Base-by-base conservation (phyloP, 2,113 vertebrate species). In the Festucalex cinctus region DNA sequence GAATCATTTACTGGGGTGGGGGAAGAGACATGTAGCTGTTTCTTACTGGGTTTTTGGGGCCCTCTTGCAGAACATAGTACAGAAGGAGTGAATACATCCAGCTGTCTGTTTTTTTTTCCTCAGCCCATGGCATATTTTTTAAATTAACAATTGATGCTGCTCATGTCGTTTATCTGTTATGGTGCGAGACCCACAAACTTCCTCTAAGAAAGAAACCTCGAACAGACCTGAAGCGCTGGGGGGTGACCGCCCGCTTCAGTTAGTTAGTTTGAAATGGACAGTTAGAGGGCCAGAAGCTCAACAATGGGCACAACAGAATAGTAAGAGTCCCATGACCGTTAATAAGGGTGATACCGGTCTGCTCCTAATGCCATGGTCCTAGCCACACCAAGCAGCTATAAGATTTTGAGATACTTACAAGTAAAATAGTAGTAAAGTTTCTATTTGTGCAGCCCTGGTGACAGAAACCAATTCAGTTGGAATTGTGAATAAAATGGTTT, bases 1-100 rank as follows among this genome's bases (percentile, higher is more conserved):
- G 81, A 89, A 85, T 85, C 80, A 79, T 70, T 89, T 86, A 80
- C 66, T 59, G 22, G 41, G 37, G 46, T 54, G 20, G 43, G 46
- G 37, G 51, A 64, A 17, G 37, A 68, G 58, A 63, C 62, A 74
- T 71, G 73, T 74, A 74, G 71, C 74, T 85, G 75, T 62, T 74
- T 22, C 79, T 75, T 76, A 82, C 77, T 77, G 77, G 70, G 75
- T 81, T 81, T 83, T 83, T 78, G 75, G 81, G 80, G 83, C 73
- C 70, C 79, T 82, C 56, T 66, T 78, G 69, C 72, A 83, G 71
- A 75, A 78, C 69, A 70, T 60, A 85, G 76, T 84, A 82, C 77
- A 74, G 79, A 53, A 54, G 73, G 80, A 71, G 82, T 78, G 80
- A 66, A 86, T 83, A 82, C 80, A 6, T 57, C 54, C 54, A 57